Base-by-base conservation (phyloP, 2,888 invertebrate genomes). In the Euplagia quadripunctaria region DNA sequence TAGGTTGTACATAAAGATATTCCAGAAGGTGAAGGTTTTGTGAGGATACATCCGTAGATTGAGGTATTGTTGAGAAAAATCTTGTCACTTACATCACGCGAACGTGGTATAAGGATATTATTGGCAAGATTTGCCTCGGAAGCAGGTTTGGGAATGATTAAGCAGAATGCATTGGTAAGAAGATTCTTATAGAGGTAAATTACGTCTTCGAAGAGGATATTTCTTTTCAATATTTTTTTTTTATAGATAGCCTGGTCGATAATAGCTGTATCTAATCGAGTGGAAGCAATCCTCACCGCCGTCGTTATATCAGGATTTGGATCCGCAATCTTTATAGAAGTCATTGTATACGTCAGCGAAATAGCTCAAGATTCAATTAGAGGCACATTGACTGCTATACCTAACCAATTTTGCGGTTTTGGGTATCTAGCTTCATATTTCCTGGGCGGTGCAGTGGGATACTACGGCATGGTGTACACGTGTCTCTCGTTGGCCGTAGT, bases 341-440 rank as follows among this genome's bases (percentile, higher is more conserved):
- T 88, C 0, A 90, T 92, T 0, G 88, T 94, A 7, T 94, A 84
- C 79, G 82, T 93, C 65, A 87, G 91, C 51, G 95, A 95, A 78
- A 88, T 93, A 55, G 91, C 92, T 71, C 89, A 93, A 70, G 92
- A 94, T 67, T 91, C 90, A 6, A 89, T 94, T 49, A 82, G 94
- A 46, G 95, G 94, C 0, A 84, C 87, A 1, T 86, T 94, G 89
- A 90, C 91, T 1, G 88, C 94, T 1, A 85, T 88, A 0, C 76
- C 89, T 0, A 85, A 93, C 74, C 86, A 91, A 14, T 92, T 92
- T 79, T 90, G 88, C 51, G 88, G 88, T 0, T 55, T 93, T 0
- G 95, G 95, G 0, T 86, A 91, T 83, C 81, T 94, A 20, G 16
- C 92, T 0, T 92, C 94, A 0, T 94, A 94, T 72, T 55, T 92